Percentiles rank a stretch among this genome's conserved stretches.
phyloP scores from a whole-genome alignment of 2,888 invertebrate species.

The Anoncus sp. region DNA sequence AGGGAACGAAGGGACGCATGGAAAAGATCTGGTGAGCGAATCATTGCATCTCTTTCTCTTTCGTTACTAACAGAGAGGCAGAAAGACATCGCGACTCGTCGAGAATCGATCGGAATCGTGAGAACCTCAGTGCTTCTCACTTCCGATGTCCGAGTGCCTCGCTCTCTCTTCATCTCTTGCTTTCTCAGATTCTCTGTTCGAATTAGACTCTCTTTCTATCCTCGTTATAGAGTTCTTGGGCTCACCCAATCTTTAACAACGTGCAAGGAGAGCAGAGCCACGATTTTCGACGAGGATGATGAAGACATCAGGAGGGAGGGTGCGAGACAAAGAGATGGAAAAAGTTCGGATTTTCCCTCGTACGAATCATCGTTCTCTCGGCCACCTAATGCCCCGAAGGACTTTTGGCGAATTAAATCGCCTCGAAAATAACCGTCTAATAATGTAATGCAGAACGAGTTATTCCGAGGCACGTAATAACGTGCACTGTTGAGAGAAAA shows the following conservation, averaged over 20 bases:
- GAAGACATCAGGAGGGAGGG: not conserved
- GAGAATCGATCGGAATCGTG: slow-evolving; percentile 65
- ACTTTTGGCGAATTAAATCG: slow-evolving; percentile 11
- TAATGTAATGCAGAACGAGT: slow-evolving; percentile 82
- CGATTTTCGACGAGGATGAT: slow-evolving; percentile 16
- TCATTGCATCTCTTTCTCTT: slow-evolving; percentile 19
- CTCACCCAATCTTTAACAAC: slow-evolving; percentile 6
- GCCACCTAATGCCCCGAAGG: slow-evolving; percentile 27
- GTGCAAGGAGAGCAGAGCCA: not conserved
- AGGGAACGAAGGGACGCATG: slow-evolving; percentile 40
- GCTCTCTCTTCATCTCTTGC: too few species aligned
- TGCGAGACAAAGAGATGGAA: not conserved
- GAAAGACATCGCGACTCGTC: slow-evolving; percentile 46
- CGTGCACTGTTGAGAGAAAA: slow-evolving; percentile 48
- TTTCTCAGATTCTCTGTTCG: slow-evolving; percentile 22
- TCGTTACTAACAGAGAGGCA: slow-evolving; percentile 37
- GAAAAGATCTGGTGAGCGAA: slow-evolving; percentile 39
- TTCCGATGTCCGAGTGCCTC: slow-evolving; percentile 15
- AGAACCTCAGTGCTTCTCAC: too few species aligned
- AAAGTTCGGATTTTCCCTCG: slow-evolving; percentile 35
- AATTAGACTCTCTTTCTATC: slow-evolving; percentile 41
- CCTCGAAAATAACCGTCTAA: slow-evolving; percentile 79
- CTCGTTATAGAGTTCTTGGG: slow-evolving; percentile 34
- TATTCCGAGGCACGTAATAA: slow-evolving; percentile 72
- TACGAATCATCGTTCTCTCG: slow-evolving; percentile 31